These are phyloP conservation scores for Girardinichthys multiradiatus DNA, from an alignment of 2,113 vertebrate genomes.

Conservation along the genomic window DNA sequence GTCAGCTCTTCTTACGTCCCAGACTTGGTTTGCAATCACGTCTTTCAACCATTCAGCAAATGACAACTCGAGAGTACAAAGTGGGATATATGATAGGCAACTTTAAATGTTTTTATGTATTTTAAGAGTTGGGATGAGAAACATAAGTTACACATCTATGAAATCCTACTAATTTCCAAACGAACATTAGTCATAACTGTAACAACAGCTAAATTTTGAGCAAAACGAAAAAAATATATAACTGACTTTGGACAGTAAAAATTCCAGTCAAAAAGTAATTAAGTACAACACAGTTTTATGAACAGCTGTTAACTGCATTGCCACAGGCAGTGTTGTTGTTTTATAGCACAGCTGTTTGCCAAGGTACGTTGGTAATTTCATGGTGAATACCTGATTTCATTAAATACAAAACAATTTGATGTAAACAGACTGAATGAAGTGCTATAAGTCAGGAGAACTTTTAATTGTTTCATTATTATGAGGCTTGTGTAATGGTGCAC, in stretches of 20 bases:
- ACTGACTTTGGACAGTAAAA: not conserved
- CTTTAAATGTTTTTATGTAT: not conserved
- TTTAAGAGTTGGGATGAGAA: not conserved
- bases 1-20: no score
- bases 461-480: slow-evolving; percentile 33
- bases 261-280: not conserved
- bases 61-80: not conserved
- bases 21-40: no score
- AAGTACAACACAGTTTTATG: not conserved
- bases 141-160: not conserved
- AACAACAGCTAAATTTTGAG: not conserved
- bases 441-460: slow-evolving; percentile 12
- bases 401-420: not conserved
- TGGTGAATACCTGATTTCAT: not conserved
- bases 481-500: slow-evolving; percentile 6
- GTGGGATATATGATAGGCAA: not conserved
- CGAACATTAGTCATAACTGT: not conserved
- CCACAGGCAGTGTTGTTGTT: not conserved
- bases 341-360: slow-evolving; percentile 9
- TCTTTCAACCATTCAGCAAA: not conserved
- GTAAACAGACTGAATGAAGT: not conserved
- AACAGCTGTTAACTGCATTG: not conserved
- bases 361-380: not conserved
- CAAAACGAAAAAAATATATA: not conserved
- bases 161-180: not conserved